Evolutionary conservation across 2,113 vertebrate species (phyloP), one percentile per base, ranked within the genome.

Genomic region (Microtus pennsylvanicus): DNA sequence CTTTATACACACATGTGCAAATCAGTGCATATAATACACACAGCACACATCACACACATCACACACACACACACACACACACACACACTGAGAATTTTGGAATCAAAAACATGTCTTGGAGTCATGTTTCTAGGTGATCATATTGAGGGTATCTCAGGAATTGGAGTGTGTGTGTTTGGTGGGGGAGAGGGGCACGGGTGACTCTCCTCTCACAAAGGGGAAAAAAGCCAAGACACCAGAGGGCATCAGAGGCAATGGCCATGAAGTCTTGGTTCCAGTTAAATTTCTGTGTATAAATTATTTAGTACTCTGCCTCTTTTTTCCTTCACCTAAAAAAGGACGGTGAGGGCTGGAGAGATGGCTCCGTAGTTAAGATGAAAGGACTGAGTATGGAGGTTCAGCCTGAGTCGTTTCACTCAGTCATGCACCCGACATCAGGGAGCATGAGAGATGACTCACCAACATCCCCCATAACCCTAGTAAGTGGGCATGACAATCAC

Each of bases 21-120:
- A 47, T 42, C 42, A 63, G 38, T 38, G 9, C 38, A 85, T 58
- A 42, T 16, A 81, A 58, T 81, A 30, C 8, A 47, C 13, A 65
- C 26, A 63, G 5, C 13, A 28, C 24, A 83, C n/a, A 65, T 26
- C 14, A 13, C 42, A 75, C 38, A 26, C 38, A 42, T 42, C 38
- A 42, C 11, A 78, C 2, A 47, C 13, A 65, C 38, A 26, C 11
- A 78, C 2, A 47, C 13, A 65, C 26, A 63, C 13, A 24, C 24
- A 75, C 22, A 45, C 11, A 78, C 2, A 52, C 9, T 13, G 7
- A 17, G 24, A 67, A 47, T 47, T 86, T 85, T 42, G 30, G 30
- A 82, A 88, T 95, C 42, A 95, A 95, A 94, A 65, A 93, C 47
- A 5, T 63, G n/a, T 72, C 55, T 47, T 81, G 38, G 65, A 45